A percentile compares a stretch with the other conserved stretches of the same genome.
phyloP scores from a whole-genome alignment of 2,888 invertebrate species.

The Cybosia mesomella region DNA sequence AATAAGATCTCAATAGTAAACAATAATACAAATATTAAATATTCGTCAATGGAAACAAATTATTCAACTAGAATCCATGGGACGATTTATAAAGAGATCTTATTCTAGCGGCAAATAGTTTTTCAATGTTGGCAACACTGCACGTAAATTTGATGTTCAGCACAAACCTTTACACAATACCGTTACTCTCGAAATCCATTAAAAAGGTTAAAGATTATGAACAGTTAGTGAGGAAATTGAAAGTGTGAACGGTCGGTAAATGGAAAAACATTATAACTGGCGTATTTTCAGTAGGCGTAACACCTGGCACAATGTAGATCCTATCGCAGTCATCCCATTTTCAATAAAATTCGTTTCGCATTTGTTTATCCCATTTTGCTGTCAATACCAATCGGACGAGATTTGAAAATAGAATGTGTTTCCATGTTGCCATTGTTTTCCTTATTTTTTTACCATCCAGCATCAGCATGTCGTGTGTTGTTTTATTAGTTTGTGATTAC shows the following conservation, averaged over 20 bases:
- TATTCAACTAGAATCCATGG: slow-evolving; percentile 1
- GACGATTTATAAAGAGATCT: slow-evolving; percentile 66
- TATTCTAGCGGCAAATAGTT: slow-evolving; percentile 65
- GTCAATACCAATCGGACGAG: slow-evolving; percentile 26
- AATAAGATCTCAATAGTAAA: slow-evolving; percentile 72
- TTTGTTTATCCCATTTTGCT: slow-evolving; percentile 37
- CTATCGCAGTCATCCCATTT: slow-evolving; percentile 54
- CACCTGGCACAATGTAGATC: slow-evolving; percentile 63
- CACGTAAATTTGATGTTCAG: slow-evolving; percentile 53
- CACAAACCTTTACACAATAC: slow-evolving; percentile 33
- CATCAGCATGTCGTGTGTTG: slow-evolving; percentile 35
- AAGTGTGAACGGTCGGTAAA: slow-evolving; percentile 44
- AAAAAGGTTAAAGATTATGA: slow-evolving; percentile 3
- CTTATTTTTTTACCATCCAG: slow-evolving; percentile 36
- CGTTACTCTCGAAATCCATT: not conserved
- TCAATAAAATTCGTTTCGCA: slow-evolving; percentile 36
- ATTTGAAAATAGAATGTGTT: slow-evolving; percentile 31
- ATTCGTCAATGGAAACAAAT: not conserved
- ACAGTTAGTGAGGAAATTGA: slow-evolving; percentile 1
- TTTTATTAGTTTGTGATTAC: slow-evolving; percentile 11
- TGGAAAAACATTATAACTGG: slow-evolving; percentile 55
- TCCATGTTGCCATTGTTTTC: slow-evolving; percentile 32
- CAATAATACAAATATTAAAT: not conserved
- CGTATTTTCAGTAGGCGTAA: slow-evolving; percentile 57
- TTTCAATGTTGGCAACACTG: slow-evolving; percentile 52